A percentile compares a stretch with the other conserved stretches of the same genome.
These are phyloP conservation scores for Lepidonotus clava DNA, from an alignment of 2,888 invertebrate genomes.

Conservation along the genomic window DNA sequence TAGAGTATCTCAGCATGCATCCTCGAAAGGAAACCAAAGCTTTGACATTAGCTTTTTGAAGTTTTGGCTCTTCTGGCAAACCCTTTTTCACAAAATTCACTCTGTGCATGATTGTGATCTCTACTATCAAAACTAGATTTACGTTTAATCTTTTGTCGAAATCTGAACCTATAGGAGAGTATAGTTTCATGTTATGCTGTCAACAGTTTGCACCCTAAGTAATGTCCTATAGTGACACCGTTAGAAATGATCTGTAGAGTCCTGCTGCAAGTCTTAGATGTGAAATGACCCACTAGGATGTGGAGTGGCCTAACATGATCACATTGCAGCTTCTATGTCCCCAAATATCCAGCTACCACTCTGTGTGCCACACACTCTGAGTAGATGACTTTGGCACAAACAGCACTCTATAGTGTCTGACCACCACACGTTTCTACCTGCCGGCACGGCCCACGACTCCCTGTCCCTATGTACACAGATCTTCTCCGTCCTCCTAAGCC, in stretches of 20 bases:
- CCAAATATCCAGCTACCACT: neutral
- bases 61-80: conserved; percentile 28
- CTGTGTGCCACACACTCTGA: neutral
- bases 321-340: neutral
- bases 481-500: neutral
- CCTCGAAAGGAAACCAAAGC: neutral
- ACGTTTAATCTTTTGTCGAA: neutral
- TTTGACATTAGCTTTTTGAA: conserved; percentile 12
- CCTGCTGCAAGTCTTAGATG: too few species aligned
- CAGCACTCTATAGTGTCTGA: neutral
- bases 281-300: too few species aligned
- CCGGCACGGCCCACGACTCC: neutral
- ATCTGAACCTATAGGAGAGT: neutral
- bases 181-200: conserved; percentile 2
- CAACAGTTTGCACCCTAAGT: conserved; percentile 6
- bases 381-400: neutral
- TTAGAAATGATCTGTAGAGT: neutral
- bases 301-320: neutral
- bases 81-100: conserved; percentile 13
- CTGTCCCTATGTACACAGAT: neutral
- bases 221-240: neutral
- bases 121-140: neutral
- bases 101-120: neutral
- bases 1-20: conserved; percentile 1
- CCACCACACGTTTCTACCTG: neutral